A percentile compares a stretch with the other conserved stretches of the same genome.
These are phyloP conservation scores for Enteromius unitaeniatus DNA, from an alignment of 2,797 vertebrate genomes.

Conservation along the genomic window DNA sequence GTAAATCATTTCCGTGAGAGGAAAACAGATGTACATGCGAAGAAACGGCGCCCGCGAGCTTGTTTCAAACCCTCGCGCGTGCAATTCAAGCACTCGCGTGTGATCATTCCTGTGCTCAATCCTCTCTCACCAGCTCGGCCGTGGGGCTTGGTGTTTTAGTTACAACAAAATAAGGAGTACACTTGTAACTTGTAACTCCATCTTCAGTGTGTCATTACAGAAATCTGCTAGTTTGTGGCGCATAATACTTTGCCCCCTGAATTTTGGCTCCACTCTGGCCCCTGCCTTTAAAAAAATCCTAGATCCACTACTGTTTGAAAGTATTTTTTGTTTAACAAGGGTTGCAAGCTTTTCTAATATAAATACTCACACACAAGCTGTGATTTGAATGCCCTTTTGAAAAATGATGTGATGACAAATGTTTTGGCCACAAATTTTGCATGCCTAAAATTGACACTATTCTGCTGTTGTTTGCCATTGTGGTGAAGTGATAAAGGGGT, in stretches of 20 bases:
- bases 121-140: no score
- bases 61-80: no score
- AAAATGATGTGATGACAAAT: not conserved
- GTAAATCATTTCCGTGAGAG: no score
- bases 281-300: not conserved
- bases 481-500: not conserved
- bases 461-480: not conserved
- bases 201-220: not conserved
- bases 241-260: not conserved
- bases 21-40: no score
- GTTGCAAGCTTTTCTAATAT: not conserved
- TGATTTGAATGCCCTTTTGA: not conserved
- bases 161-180: no score
- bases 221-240: no score
- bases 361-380: not conserved
- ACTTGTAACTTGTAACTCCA: not conserved
- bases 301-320: not conserved
- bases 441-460: not conserved
- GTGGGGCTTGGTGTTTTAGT: no score
- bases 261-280: not conserved
- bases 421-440: not conserved
- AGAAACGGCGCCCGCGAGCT: no score
- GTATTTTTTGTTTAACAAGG: not conserved
- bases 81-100: no score
- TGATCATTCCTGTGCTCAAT: no score